Percentiles rank a stretch among this genome's conserved stretches.
Conservation (phyloP, 2,888 invertebrate genomes). For the Caradrina kadenii region DNA sequence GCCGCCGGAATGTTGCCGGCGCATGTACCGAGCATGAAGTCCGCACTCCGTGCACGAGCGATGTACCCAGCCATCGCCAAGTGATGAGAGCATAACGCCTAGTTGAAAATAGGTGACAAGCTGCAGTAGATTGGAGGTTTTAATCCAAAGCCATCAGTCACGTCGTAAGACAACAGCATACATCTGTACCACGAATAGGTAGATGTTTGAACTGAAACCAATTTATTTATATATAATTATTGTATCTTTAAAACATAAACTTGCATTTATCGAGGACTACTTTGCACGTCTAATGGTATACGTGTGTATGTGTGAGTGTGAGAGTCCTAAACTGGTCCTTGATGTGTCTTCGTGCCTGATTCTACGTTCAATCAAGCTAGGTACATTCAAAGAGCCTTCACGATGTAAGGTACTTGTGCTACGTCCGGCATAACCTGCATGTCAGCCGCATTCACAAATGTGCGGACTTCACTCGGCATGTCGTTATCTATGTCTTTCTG, state of each 20-base stretch:
- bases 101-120: background rate
- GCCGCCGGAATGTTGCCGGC: slow-evolving; percentile 32
- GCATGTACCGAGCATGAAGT: slow-evolving; percentile 5
- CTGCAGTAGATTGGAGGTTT: background rate
- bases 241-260: background rate
- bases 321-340: too few relatives aligned
- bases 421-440: background rate
- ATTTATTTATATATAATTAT: too few relatives aligned
- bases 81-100: background rate
- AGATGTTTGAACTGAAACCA: slow-evolving; percentile 1
- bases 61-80: slow-evolving; percentile 15
- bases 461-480: background rate
- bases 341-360: too few relatives aligned
- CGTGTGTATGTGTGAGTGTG: background rate
- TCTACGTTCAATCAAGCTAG: too few relatives aligned
- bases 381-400: too few relatives aligned
- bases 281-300: background rate
- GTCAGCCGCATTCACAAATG: background rate
- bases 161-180: background rate
- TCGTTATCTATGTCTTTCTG: too few relatives aligned
- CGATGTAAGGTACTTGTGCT: too few relatives aligned
- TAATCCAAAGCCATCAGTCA: background rate
- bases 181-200: background rate
- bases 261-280: background rate
- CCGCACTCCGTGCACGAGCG: background rate